Evolutionary conservation across 2,888 invertebrate species (phyloP), one percentile per base, ranked within the genome.

Genomic region (Tineola bisselliella): DNA sequence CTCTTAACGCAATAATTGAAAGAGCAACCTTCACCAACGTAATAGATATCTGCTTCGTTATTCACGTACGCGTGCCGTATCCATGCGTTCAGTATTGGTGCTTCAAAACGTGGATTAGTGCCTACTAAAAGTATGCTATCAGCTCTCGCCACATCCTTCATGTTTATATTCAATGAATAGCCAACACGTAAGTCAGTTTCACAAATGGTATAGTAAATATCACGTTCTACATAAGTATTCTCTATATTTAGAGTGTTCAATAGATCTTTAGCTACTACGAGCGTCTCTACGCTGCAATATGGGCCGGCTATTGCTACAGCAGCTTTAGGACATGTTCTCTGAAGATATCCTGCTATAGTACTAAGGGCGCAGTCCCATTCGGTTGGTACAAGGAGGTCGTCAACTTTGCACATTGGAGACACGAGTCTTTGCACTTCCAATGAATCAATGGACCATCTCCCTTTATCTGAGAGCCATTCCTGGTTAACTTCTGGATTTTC

Each of bases 381-480:
- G 8, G 94, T 91, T 8, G 93, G 89, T 67, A 90, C 89, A 61
- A 98, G 84, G 72, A 92, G 38, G n/a, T 25, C 25, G 25, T 25
- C 25, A 25, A 25, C 25, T 25, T 91, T 6, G 91, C 92, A 48
- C 96, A 99, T 96, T 0, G 99, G 99, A 0, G 94, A 91, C 0
- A 98, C 92, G 60, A 99, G 86, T 66, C 99, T 90, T 81, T 99
- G 99, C 63, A 97, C 90, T 77, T 97, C 98, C 60, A 99, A 87
- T 0, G 99, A 99, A 79, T 99, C 99, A 72, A 95, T 97, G 0
- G 98, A 93, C 87, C 99, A 99, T 61, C 99, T 90, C 0, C 96
- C 94, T 81, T 98, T 99, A 80, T 99, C 99, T 0, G 97, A 96
- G 60, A 99, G 86, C 99, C 99, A 99, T 86, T 99, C 99, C 81